Conservation (phyloP, 2,113 vertebrate species). For the Platichthys stellatus region DNA sequence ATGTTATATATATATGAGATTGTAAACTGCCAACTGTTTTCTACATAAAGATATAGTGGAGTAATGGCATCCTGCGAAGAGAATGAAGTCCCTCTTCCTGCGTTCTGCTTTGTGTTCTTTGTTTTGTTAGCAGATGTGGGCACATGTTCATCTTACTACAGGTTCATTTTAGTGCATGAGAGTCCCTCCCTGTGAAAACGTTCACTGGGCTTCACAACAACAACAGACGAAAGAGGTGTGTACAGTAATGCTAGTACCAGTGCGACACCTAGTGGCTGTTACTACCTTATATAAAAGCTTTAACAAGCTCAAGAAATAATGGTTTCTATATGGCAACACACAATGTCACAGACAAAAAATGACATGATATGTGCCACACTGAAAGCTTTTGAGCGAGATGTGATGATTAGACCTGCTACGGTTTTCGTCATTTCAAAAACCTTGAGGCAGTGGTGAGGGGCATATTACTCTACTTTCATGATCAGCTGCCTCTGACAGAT, state of each 20-base stretch:
- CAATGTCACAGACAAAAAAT: too few species aligned
- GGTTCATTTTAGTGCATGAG: too few species aligned
- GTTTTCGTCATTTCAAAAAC: slow-evolving; percentile 6
- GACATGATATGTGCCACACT: too few species aligned
- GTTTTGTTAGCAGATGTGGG: too few species aligned
- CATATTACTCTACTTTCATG: not conserved
- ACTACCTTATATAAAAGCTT: not conserved
- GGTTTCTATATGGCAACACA: not conserved
- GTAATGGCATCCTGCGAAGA: too few species aligned
- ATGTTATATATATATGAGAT: too few species aligned
- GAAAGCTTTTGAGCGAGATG: not conserved
- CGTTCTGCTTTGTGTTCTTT: too few species aligned
- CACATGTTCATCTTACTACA: too few species aligned
- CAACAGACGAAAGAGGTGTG: not conserved
- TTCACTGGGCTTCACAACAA: not conserved
- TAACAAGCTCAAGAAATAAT: not conserved
- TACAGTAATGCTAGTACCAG: not conserved
- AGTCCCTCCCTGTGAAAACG: too few species aligned
- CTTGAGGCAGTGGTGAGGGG: not conserved
- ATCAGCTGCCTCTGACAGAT: not conserved
- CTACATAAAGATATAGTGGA: too few species aligned
- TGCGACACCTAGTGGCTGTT: not conserved
- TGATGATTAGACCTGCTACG: not conserved
- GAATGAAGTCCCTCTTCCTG: too few species aligned
- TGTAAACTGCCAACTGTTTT: too few species aligned